Evolutionary conservation across 2,888 invertebrate species (phyloP), one percentile per base, ranked within the genome.

Genomic region (Tenthredo distinguenda): DNA sequence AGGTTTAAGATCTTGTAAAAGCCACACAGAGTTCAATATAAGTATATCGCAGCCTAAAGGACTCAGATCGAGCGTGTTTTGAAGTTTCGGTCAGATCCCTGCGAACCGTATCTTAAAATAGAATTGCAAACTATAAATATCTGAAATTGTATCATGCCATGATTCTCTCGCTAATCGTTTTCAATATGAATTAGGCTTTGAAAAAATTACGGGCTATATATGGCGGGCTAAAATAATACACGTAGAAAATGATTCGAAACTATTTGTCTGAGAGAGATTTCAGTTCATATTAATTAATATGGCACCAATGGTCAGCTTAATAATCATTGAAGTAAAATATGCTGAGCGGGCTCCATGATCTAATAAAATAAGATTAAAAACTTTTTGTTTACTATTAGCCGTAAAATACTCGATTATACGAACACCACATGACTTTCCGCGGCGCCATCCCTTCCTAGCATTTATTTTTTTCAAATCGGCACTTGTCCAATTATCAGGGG

Each of bases 301-400:
- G 91, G 90, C 91, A 92, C 91, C 89, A 91, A 90, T 88, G 90
- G 91, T 91, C 89, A 91, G 88, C 89, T 88, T 88, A 88, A 88
- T 89, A 89, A 88, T 88, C 79, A 88, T 88, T 85, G 55, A 84
- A 83, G 50, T 82, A 40, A 47, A 76, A 43, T 65, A 72, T 82
- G 83, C 72, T 85, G 58, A 71, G 72, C 62, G n/a, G 68, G 68
- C 55, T 65, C 3, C 15, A 62, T 62, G 26, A 47, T 37, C 21
- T 65, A 47, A 85, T 21, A 47, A 81, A 85, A 50, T 65, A 12
- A 47, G 58, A 62, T 5, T 76, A 40, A 40, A n/a, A 81, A 40
- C 21, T 58, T 37, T 58, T 15, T 26, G 4, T 47, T 31, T 0
- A 31, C 31, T 34, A 50, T 50, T 31, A 47, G 50, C 18, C 5